Percentiles rank a stretch among this genome's conserved stretches.
Conservation (phyloP, 2,797 vertebrate genomes). For the Dendrocincla tyrannina region DNA sequence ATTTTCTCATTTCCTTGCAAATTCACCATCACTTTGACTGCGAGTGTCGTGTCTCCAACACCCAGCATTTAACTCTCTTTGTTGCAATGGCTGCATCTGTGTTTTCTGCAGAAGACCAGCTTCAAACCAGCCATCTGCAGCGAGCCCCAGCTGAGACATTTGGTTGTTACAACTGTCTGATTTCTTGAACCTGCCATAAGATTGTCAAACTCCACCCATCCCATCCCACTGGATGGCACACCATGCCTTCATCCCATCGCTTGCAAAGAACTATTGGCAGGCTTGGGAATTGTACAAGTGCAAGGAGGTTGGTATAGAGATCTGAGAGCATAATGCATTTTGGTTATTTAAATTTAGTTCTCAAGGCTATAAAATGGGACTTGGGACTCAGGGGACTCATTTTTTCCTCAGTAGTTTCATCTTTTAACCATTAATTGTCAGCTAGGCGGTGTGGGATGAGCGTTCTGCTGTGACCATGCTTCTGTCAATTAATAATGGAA, state of each 20-base stretch:
- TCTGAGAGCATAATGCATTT: constrained; percentile 42
- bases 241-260: not conserved
- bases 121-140: constrained; percentile 17
- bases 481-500: constrained; percentile 73
- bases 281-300: not conserved
- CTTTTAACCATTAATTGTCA: constrained; percentile 67
- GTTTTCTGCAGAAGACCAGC: not conserved
- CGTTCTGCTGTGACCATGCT: constrained; percentile 46
- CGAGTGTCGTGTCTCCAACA: not conserved
- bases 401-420: constrained; percentile 53
- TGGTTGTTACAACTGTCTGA: not conserved
- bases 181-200: constrained; percentile 24
- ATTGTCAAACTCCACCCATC: not conserved
- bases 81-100: not conserved
- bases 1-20: not conserved
- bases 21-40: not conserved
- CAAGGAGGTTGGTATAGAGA: not conserved
- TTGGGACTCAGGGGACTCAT: constrained; percentile 26
- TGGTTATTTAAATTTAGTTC: constrained; percentile 51
- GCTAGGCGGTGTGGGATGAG: constrained; percentile 21
- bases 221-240: not conserved
- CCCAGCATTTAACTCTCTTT: not conserved
- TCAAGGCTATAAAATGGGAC: constrained; percentile 38
- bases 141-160: not conserved
- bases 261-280: not conserved